Evolutionary conservation across 2,113 vertebrate genomes (phyloP).

Genomic region (Numida meleagris): DNA sequence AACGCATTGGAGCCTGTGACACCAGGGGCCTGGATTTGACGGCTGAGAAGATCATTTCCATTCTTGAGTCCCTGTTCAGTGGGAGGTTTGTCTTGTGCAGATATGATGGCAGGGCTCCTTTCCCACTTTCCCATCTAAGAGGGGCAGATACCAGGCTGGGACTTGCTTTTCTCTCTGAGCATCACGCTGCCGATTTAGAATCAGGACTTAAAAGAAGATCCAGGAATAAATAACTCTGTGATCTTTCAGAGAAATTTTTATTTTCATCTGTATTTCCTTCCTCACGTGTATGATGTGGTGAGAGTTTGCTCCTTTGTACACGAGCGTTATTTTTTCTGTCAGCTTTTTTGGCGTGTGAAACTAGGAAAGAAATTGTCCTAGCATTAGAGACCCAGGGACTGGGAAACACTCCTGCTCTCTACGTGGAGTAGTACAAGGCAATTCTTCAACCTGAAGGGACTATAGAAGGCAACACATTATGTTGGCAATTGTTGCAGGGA

Average conservation of each 20-base stretch:
- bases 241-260: constrained; percentile 24
- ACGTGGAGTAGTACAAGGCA: constrained; percentile 22
- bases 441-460: constrained; percentile 69
- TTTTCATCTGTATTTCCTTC: constrained; percentile 38
- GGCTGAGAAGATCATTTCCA: constrained; percentile 16
- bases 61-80: constrained; percentile 1
- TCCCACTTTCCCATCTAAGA: neutral
- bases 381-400: constrained; percentile 40
- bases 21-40: neutral
- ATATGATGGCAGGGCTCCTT: constrained; percentile 9
- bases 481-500: constrained; percentile 69
- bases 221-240: neutral
- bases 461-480: constrained; percentile 23
- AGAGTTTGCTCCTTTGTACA: constrained; percentile 48
- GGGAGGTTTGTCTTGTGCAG: constrained; percentile 31
- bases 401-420: constrained; percentile 73
- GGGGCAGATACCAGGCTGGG: neutral
- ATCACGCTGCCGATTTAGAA: constrained; percentile 6
- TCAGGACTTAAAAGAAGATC: constrained; percentile 33
- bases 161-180: constrained; percentile 9
- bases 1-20: neutral
- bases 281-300: neutral
- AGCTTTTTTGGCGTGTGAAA: constrained; percentile 67
- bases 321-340: constrained; percentile 64
- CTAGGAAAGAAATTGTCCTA: constrained; percentile 57